Evolutionary conservation across 2,888 invertebrate genomes (phyloP).

Genomic region (Iselma pallidipennis): DNA sequence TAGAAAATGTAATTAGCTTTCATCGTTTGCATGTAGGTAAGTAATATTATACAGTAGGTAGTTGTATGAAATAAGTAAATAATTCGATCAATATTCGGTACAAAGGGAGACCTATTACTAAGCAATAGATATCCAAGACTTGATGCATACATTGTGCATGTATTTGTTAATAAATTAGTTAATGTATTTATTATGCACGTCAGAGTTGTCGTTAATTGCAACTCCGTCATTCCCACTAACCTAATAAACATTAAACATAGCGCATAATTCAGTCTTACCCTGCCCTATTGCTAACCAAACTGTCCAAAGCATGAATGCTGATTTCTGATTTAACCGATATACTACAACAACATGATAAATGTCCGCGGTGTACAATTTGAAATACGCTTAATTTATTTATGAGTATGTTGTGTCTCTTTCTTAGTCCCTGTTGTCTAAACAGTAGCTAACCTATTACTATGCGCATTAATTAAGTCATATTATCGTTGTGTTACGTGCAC

Average conservation of each 20-base stretch:
- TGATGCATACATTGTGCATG: conserved; percentile 16
- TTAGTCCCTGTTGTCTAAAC: conserved; percentile 26
- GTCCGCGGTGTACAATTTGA: conserved; percentile 36
- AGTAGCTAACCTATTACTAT: conserved; percentile 30
- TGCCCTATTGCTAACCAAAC: conserved; percentile 41
- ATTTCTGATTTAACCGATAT: conserved; percentile 45
- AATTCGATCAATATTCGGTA: conserved; percentile 16
- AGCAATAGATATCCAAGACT: conserved; percentile 9
- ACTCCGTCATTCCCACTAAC: conserved; percentile 54
- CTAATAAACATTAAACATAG: conserved; percentile 56
- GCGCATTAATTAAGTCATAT: conserved; percentile 38
- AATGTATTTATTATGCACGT: conserved; percentile 54
- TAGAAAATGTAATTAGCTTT: too few species aligned
- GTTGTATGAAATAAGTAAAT: conserved; percentile 10
- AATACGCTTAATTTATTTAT: conserved; percentile 44
- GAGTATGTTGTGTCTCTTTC: conserved; percentile 38
- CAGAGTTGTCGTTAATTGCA: conserved; percentile 54
- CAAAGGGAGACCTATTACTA: conserved; percentile 14
- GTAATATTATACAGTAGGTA: neutral
- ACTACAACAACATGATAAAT: conserved; percentile 36
- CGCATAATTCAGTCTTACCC: conserved; percentile 56
- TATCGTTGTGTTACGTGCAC: conserved; percentile 9
- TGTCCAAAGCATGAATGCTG: conserved; percentile 41
- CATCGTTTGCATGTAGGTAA: too few species aligned
- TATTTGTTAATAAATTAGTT: conserved; percentile 42